A percentile compares a stretch with the other conserved stretches of the same genome.
Conservation (phyloP, 2,113 vertebrate species). For the Nothobranchius kuhntae region DNA sequence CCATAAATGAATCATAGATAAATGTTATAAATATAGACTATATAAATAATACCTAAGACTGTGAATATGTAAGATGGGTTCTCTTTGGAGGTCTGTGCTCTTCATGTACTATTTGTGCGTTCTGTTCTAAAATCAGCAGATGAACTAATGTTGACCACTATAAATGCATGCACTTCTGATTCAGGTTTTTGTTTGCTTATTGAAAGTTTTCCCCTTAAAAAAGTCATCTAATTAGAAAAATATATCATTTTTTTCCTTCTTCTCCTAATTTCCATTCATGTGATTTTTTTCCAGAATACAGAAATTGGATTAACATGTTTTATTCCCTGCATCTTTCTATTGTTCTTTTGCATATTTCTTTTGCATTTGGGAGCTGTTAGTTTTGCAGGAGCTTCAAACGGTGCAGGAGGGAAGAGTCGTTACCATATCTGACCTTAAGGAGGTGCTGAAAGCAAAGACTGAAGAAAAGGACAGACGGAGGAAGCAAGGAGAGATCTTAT, state of each 20-base stretch:
- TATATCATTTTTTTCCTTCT: conserved; percentile 21
- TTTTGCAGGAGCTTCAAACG: conserved; percentile 53
- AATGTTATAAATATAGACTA: conserved; percentile 78
- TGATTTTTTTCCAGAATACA: conserved; percentile 22
- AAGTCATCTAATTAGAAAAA: not conserved
- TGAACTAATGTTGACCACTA: conserved; percentile 76
- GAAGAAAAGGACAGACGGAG: conserved; percentile 50
- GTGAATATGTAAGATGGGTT: conserved; percentile 78
- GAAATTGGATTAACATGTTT: conserved; percentile 43
- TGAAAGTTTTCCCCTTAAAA: conserved; percentile 40
- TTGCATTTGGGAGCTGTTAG: conserved; percentile 37
- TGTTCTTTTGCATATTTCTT: conserved; percentile 10
- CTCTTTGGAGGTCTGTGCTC: conserved; percentile 69
- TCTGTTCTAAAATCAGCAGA: conserved; percentile 70
- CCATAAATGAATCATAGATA: conserved; percentile 67
- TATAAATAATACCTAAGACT: conserved; percentile 81
- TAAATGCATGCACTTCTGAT: conserved; percentile 79
- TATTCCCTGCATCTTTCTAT: conserved; percentile 38
- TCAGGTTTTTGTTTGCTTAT: conserved; percentile 54
- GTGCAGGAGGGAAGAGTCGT: conserved; percentile 49
- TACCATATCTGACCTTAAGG: conserved; percentile 68
- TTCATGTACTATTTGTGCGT: conserved; percentile 74
- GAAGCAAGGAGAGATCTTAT: conserved; percentile 27
- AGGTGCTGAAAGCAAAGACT: conserved; percentile 75
- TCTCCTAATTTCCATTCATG: conserved; percentile 34